phyloP scores from a whole-genome alignment of 1,140 invertebrate genomes.

The Drosophila obscura region DNA sequence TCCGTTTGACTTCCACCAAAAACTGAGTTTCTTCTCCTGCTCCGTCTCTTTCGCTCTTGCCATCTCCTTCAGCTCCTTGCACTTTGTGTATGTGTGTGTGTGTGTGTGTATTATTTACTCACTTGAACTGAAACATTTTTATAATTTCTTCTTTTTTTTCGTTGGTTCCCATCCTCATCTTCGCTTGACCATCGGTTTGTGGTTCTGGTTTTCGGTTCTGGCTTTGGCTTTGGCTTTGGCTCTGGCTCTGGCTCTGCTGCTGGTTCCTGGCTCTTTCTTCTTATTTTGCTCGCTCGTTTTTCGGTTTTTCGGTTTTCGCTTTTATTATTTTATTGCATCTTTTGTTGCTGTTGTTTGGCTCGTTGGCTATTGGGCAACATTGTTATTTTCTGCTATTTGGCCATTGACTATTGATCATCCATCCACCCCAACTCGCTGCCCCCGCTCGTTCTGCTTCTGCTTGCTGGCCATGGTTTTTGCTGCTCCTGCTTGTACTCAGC shows the following conservation, averaged over 20 bases:
- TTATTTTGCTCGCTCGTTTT: neutral
- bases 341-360: slow-evolving; percentile 70
- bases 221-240: neutral
- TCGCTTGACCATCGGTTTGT: slow-evolving; percentile 45
- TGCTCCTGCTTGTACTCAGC: slow-evolving; percentile 4
- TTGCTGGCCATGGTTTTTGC: neutral
- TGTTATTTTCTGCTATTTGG: slow-evolving; percentile 80
- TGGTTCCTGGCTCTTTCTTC: neutral
- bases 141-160: slow-evolving; percentile 60
- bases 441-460: slow-evolving; percentile 4
- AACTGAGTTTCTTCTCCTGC: slow-evolving; percentile 1
- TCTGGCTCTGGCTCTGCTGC: neutral
- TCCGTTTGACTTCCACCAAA: slow-evolving; percentile 58
- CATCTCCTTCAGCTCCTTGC: slow-evolving; percentile 15
- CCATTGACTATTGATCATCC: slow-evolving; percentile 73
- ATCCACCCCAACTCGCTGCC: slow-evolving; percentile 7
- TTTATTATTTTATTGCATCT: slow-evolving; percentile 49
- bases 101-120: slow-evolving; percentile 66
- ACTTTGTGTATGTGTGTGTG: slow-evolving; percentile 14
- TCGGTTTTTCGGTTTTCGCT: slow-evolving; percentile 4
- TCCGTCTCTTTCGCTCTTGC: slow-evolving; percentile 3
- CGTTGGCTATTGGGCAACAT: slow-evolving; percentile 79
- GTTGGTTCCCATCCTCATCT: slow-evolving; percentile 9
- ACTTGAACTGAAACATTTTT: slow-evolving; percentile 73
- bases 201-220: slow-evolving; percentile 21